phyloP scores from a whole-genome alignment of 1,140 invertebrate species.

The Acromyrmex echinatior region DNA sequence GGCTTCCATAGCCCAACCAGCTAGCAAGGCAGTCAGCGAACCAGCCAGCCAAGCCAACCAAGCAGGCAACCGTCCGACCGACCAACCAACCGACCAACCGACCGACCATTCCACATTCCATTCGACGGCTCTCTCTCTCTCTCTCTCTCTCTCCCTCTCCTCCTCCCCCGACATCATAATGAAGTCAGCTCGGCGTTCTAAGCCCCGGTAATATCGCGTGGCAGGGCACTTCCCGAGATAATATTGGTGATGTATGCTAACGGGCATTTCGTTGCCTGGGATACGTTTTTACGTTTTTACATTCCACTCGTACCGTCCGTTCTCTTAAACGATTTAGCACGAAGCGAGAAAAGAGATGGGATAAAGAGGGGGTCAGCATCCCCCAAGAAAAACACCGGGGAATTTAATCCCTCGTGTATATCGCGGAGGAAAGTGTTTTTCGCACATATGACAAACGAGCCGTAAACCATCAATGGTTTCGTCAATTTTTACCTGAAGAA shows the following conservation, averaged over 20 bases:
- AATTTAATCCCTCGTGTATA: slow-evolving; percentile 77
- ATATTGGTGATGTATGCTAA: slow-evolving; percentile 86
- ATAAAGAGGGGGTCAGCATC: slow-evolving; percentile 49
- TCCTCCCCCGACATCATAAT: slow-evolving; percentile 79
- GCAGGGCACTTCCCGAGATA: slow-evolving; percentile 81
- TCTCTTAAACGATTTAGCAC: slow-evolving; percentile 82
- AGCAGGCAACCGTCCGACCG: slow-evolving; percentile 51
- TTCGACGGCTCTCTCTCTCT: slow-evolving; percentile 76
- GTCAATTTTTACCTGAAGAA: not conserved
- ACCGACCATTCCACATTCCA: slow-evolving; percentile 84
- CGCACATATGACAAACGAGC: not conserved
- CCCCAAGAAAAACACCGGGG: slow-evolving; percentile 71
- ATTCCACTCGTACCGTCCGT: slow-evolving; percentile 74
- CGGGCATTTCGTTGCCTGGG: slow-evolving; percentile 78
- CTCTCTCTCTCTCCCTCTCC: not conserved
- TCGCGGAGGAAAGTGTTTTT: slow-evolving; percentile 69
- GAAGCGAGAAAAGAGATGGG: slow-evolving; percentile 62
- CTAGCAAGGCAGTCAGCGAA: slow-evolving; percentile 40
- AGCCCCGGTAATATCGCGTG: slow-evolving; percentile 84
- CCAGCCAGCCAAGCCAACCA: slow-evolving; percentile 32
- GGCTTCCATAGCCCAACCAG: slow-evolving; percentile 14
- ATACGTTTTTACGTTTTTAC: slow-evolving; percentile 72
- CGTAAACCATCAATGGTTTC: slow-evolving; percentile 13
- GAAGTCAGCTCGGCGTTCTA: slow-evolving; percentile 84
- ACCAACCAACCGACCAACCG: slow-evolving; percentile 80